phyloP scores from a whole-genome alignment of 2,797 vertebrate genomes.

The Poeciliopsis presidionis region DNA sequence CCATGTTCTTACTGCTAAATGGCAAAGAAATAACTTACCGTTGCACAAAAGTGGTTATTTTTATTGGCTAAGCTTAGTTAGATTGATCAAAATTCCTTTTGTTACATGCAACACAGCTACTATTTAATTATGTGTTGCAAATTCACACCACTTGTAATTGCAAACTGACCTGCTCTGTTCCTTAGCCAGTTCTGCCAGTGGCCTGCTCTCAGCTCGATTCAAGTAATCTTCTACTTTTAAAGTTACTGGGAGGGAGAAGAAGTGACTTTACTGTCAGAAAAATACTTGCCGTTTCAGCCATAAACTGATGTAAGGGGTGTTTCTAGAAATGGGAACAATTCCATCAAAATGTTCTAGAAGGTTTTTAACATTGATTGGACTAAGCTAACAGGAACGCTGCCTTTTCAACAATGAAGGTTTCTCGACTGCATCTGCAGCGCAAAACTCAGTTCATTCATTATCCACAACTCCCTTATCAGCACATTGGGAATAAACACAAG shows the following conservation, averaged over 20 bases:
- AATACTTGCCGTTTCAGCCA: background rate
- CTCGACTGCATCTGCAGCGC: conserved; percentile 80
- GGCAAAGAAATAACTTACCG: no score
- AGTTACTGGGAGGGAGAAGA: background rate
- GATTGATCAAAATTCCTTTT: background rate
- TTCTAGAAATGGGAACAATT: conserved; percentile 42
- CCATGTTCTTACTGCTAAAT: no score
- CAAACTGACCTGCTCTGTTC: background rate
- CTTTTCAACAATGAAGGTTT: conserved; percentile 63
- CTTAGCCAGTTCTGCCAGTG: background rate
- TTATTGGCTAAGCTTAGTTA: background rate
- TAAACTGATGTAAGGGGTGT: conserved; percentile 19
- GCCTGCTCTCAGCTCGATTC: background rate
- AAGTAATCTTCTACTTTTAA: background rate
- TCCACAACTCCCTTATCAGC: conserved; percentile 83
- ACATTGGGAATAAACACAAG: conserved; percentile 87
- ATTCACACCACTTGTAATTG: background rate
- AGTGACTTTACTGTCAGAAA: background rate
- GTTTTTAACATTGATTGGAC: conserved; percentile 81
- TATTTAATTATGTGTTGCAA: background rate
- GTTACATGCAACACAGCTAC: background rate
- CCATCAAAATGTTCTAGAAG: conserved; percentile 40
- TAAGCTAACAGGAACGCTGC: conserved; percentile 83
- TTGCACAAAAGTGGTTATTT: background rate
- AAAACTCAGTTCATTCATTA: conserved; percentile 81